Evolutionary conservation across 2,888 invertebrate genomes (phyloP), one percentile per base, ranked within the genome.

Genomic region (Ochlodes sylvanus): DNA sequence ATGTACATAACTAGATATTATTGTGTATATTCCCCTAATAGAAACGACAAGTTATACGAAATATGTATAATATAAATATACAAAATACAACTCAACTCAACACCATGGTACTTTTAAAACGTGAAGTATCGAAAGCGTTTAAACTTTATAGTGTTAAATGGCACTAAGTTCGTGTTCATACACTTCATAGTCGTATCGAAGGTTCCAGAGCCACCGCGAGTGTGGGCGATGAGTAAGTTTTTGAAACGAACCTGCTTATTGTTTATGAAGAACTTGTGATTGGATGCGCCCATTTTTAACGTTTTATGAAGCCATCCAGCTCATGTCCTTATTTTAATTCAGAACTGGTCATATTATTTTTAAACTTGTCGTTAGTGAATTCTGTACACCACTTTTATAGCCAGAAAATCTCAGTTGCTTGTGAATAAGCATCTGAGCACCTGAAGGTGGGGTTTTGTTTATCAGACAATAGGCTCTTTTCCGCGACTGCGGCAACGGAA

Each of bases 151-250:
- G 38, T 57, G 19, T 58, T 42, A 58, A 19, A 56, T 7, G 38
- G 15, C 34, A 9, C 58, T 12, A 34, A 57, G 64, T 47, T 50
- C 52, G 38, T 41, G 65, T 65, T 41, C 14, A 10, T 34, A 64
- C 34, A 57, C n/a, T 65, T 41, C 14, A 10, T 34, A 64, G 47
- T 64, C n/a, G 38, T 15, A 38, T 38, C n/a, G 64, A 21, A 57
- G 57, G 47, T 56, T 64, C 19, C 44, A 17, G 56, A 38, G 10
- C n/a, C 15, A 5, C 17, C 2, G 15, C n/a, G 32, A 12, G 76
- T 77, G 88, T 88, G 87, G 86, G 84, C 83, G 86, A 83, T 75
- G 76, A 69, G 71, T 75, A 38, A 38, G 7, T 86, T 85, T 85
- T 82, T 82, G 78, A 79, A 75, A 77, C 75, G 73, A 72, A 66